Conservation (phyloP, 2,888 invertebrate species). For the Phalangium opilio region DNA sequence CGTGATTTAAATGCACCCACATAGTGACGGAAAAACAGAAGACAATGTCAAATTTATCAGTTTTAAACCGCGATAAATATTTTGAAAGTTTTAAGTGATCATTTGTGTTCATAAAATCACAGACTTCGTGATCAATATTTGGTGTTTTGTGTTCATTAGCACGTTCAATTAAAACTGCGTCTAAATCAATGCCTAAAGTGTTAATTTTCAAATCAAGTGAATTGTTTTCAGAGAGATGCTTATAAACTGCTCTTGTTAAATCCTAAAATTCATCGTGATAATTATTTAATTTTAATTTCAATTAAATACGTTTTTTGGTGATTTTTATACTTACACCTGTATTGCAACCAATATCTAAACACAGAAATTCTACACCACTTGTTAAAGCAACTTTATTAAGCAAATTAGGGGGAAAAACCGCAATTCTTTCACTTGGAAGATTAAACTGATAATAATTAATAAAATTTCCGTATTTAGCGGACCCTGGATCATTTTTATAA, state of each 20-base stretch:
- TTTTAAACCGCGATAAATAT: slow-evolving; percentile 4
- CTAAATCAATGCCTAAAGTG: slow-evolving; percentile 58
- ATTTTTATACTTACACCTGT: slow-evolving; percentile 42
- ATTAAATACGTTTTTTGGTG: no score
- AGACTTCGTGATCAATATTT: slow-evolving; percentile 40
- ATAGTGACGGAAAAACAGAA: slow-evolving; percentile 73
- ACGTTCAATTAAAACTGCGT: slow-evolving; percentile 49
- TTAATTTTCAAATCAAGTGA: slow-evolving; percentile 22
- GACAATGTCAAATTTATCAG: slow-evolving; percentile 25
- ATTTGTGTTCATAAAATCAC: slow-evolving; percentile 41
- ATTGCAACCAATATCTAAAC: slow-evolving; percentile 63
- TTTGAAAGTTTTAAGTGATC: slow-evolving; percentile 1
- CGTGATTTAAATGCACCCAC: slow-evolving; percentile 79
- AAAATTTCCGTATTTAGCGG: slow-evolving; percentile 64
- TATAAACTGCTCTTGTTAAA: no score
- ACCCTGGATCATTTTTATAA: slow-evolving; percentile 42
- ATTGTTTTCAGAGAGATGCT: no score
- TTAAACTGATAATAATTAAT: slow-evolving; percentile 75
- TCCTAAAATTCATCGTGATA: no score
- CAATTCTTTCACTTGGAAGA: slow-evolving; percentile 48
- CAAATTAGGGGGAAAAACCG: slow-evolving; percentile 41
- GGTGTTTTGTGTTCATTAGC: slow-evolving; percentile 41
- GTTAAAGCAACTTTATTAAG: no score
- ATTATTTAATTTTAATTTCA: no score
- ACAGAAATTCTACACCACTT: no score